phyloP scores from a whole-genome alignment of 1,140 invertebrate species.

The Augochlora pura region DNA sequence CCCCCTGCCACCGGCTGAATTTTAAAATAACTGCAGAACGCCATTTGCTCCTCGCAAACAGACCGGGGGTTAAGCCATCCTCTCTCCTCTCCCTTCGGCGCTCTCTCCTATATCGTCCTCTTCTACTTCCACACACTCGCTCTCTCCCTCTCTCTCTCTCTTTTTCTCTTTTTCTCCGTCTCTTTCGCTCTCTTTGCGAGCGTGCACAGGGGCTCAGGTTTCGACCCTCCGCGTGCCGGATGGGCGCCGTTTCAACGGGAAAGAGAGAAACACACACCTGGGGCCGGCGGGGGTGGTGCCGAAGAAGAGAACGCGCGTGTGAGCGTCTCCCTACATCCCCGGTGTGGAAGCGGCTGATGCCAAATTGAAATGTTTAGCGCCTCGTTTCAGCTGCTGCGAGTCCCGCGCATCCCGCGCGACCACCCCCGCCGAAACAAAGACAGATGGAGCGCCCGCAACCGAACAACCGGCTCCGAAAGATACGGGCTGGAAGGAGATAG shows the following conservation, averaged over 20 bases:
- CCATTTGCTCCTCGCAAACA: conserved; percentile 80
- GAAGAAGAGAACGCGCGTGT: conserved; percentile 30
- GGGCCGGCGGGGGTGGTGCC: neutral
- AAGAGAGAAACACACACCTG: neutral
- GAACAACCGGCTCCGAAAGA: conserved; percentile 33
- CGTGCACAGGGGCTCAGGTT: conserved; percentile 13
- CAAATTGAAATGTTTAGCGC: conserved; percentile 79
- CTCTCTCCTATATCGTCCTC: conserved; percentile 46
- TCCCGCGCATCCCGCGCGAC: conserved; percentile 47
- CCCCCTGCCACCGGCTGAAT: conserved; percentile 73
- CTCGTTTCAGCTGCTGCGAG: conserved; percentile 71
- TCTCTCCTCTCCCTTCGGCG: conserved; percentile 1
- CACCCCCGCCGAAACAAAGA: conserved; percentile 27
- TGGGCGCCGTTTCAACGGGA: neutral
- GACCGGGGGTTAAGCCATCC: conserved; percentile 73
- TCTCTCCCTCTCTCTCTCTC: neutral
- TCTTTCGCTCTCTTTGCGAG: conserved; percentile 52
- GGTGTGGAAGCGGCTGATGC: conserved; percentile 58
- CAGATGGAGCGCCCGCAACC: conserved; percentile 31
- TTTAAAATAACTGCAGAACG: conserved; percentile 81
- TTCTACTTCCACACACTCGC: conserved; percentile 7
- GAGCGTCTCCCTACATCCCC: neutral
- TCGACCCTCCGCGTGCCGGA: conserved; percentile 21
- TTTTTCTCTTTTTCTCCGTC: neutral
- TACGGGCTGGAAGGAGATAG: conserved; percentile 50